These are phyloP conservation scores for Drosophila sturtevanti DNA, from an alignment of 1,140 invertebrate genomes.

Conservation along the genomic window DNA sequence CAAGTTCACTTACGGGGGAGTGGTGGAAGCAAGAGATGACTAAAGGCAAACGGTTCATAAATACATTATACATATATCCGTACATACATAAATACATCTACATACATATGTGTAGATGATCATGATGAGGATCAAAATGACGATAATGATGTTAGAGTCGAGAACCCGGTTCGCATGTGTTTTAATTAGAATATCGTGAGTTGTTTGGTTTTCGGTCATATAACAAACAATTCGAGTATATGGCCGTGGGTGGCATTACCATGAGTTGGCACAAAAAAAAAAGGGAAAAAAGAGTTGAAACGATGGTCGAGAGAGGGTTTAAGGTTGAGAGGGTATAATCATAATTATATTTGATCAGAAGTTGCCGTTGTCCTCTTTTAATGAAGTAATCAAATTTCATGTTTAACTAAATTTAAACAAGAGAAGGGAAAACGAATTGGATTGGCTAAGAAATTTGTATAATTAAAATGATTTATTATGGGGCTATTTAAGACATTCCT, in stretches of 20 bases:
- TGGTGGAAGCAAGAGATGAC: not conserved
- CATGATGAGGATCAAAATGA: constrained; percentile 26
- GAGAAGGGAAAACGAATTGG: constrained; percentile 19
- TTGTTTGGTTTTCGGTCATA: constrained; percentile 79
- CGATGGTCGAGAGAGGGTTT: not conserved
- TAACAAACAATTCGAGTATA: constrained; percentile 68
- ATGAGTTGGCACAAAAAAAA: constrained; percentile 62
- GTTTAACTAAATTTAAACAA: constrained; percentile 2
- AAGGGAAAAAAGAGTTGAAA: constrained; percentile 25
- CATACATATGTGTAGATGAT: too few species aligned
- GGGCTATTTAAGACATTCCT: not conserved
- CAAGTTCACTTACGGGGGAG: constrained; percentile 41
- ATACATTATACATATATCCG: too few species aligned
- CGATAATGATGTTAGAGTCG: constrained; percentile 22
- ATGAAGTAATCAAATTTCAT: constrained; percentile 74
- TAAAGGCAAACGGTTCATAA: constrained; percentile 37
- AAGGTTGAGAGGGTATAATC: constrained; percentile 45
- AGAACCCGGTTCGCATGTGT: constrained; percentile 58
- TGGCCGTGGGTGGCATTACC: constrained; percentile 69
- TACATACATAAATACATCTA: too few species aligned
- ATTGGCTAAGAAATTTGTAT: not conserved
- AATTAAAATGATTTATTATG: constrained; percentile 20
- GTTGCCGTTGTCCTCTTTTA: constrained; percentile 70
- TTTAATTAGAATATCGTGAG: constrained; percentile 80
- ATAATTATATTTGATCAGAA: constrained; percentile 68